Base-by-base conservation (phyloP, 1,140 invertebrate genomes). In the Batillaria attramentaria region DNA sequence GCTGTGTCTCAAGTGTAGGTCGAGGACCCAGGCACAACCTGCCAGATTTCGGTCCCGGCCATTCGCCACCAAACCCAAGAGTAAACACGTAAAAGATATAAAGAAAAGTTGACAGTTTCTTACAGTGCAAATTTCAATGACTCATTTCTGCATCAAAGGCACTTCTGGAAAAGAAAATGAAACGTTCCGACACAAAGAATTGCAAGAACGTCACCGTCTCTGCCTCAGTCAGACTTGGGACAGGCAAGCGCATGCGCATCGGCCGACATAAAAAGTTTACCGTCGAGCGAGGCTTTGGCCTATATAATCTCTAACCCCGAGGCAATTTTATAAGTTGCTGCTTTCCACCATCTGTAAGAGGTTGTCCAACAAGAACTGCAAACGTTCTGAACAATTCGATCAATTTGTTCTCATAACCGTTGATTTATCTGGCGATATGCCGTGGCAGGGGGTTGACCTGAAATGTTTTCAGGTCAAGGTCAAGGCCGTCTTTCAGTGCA, bases 181-280 rank as follows among this genome's bases (percentile, higher is more conserved):
- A 62, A 62, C 60, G 42, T 57, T 62, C 31, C 37, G 37, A 65
- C 73, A 75, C 73, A 75, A 75, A 75, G 73, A 75, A 75, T 75
- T 37, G 57, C 54, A 65, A 62, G 54, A 75, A 43, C 73, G 73
- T 75, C 73, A 62, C 57, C 73, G 73, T 57, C 43, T 74, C 68
- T 60, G 60, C 57, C 57, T 37, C 33, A 57, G 31, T 62, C 57
- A 62, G 54, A 37, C 73, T 75, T 75, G 73, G 73, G 73, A 75
- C 73, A 65, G 43, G 54, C 39, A 62, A 37, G 73, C 73, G 73
- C 73, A 75, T 75, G 73, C 73, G 73, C 62, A 57, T 33, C 54
- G 62, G 33, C 39, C 31, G 37, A 39, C 28, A 57, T 62, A 35
- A 62, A 62, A 39, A 31, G 73, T 57, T 57, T n/a, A 75, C n/a